Base-by-base conservation (phyloP, 2,888 invertebrate genomes). In the Arenicola marina region DNA sequence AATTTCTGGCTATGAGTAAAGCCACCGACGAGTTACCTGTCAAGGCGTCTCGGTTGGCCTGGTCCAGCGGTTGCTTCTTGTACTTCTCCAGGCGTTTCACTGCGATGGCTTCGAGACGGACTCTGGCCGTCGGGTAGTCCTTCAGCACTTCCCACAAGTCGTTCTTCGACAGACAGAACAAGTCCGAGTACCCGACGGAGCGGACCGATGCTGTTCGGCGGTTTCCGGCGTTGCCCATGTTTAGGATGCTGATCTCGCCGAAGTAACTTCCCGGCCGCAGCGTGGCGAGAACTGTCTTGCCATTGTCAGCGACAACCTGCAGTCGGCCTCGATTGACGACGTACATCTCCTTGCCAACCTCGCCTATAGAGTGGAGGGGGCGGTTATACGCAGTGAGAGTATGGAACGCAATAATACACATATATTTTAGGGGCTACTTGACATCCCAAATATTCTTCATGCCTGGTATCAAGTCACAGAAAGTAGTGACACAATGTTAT, bases 261-360 rank as follows among this genome's bases (percentile, higher is more conserved):
- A 98, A 98, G 89, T 98, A 98, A 86, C 95, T 95, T 85, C 97
- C 98, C 78, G 97, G 96, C 86, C 95, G 94, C 82, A 98, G 89
- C 73, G 95, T 96, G 79, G 97, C 97, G 85, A 98, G 88, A 74
- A 97, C 95, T 59, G 95, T 94, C 86, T 93, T 78, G 91, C 95
- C 74, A 93, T 95, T 84, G 93, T 97, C 87, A 92, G 95, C 79
- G 2, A 84, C 81, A 26, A 84, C 83, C 57, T 83, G 82, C 2
- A 84, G 73, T 15, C 79, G 71, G n/a, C 98, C 97, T 76, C 96
- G 88, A 86, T 95, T 97, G 76, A 98, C 97, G 87, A 98, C 97
- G 88, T 98, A 98, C 97, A 98, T 98, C 87, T 97, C 97, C 86
- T 97, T 97, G 73, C 97, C 97, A 72, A 98, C 96, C 87, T 98